A percentile compares a stretch with the other conserved stretches of the same genome.
Evolutionary conservation across 2,797 vertebrate genomes (phyloP).

Genomic region (Rhyacichthys aspro): DNA sequence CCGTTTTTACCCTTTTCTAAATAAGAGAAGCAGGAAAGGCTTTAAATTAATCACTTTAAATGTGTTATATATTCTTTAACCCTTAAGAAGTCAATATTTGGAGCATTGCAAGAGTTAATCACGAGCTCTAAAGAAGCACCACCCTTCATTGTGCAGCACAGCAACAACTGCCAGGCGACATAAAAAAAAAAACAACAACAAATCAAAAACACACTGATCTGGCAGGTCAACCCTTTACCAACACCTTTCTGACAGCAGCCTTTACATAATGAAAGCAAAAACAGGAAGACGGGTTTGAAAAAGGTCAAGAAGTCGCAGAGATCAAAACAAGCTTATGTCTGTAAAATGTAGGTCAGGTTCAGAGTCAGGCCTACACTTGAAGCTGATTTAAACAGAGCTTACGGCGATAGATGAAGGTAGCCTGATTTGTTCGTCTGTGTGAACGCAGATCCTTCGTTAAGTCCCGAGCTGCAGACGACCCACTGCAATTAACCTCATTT

Average conservation of each 20-base stretch:
- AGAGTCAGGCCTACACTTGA: slow-evolving; percentile 22
- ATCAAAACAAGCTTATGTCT: neutral
- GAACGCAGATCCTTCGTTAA: slow-evolving; percentile 26
- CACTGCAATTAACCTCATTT: slow-evolving; percentile 73
- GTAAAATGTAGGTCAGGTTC: neutral
- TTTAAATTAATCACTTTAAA: too few relatives aligned
- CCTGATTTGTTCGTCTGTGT: slow-evolving; percentile 35
- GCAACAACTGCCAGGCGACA: slow-evolving; percentile 49
- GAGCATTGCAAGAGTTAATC: too few relatives aligned
- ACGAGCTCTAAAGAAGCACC: neutral
- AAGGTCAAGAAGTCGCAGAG: neutral
- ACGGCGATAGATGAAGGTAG: slow-evolving; percentile 39
- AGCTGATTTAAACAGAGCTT: slow-evolving; percentile 45
- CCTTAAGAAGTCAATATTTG: too few relatives aligned
- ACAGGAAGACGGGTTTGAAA: neutral
- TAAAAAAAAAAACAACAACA: slow-evolving; percentile 33
- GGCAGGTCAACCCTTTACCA: slow-evolving; percentile 22
- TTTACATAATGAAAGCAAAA: slow-evolving; percentile 3
- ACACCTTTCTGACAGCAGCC: slow-evolving; percentile 8
- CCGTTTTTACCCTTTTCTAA: too few relatives aligned
- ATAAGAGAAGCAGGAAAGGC: too few relatives aligned
- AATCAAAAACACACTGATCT: slow-evolving; percentile 24
- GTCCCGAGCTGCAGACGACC: slow-evolving; percentile 53
- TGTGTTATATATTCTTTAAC: too few relatives aligned
- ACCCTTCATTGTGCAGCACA: neutral